A percentile compares a stretch with the other conserved stretches of the same genome.
These are phyloP conservation scores for Actias luna DNA, from an alignment of 2,888 invertebrate genomes.

Conservation along the genomic window DNA sequence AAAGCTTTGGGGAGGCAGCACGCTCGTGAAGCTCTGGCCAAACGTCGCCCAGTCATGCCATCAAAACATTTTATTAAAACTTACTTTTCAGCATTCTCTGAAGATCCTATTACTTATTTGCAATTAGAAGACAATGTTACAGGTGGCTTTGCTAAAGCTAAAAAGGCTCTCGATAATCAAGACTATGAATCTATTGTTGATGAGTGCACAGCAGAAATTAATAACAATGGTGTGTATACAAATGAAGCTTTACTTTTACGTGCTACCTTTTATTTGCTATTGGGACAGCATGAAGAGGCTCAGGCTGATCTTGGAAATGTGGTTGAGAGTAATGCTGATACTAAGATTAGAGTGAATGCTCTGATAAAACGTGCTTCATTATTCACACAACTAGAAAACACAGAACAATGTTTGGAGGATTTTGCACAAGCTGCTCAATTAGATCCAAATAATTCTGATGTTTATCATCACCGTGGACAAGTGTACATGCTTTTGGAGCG, in stretches of 20 bases:
- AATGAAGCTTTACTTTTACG: slow-evolving; percentile 89
- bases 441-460: slow-evolving; percentile 91
- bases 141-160: slow-evolving; percentile 87
- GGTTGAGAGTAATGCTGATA: slow-evolving; percentile 84
- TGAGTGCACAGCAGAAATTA: slow-evolving; percentile 90
- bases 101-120: slow-evolving; percentile 89
- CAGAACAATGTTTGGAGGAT: slow-evolving; percentile 88
- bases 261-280: slow-evolving; percentile 91
- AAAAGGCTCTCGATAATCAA: slow-evolving; percentile 85
- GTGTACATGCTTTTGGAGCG: slow-evolving; percentile 91
- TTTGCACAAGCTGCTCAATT: slow-evolving; percentile 89
- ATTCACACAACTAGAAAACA: slow-evolving; percentile 89
- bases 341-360: slow-evolving; percentile 89
- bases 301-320: slow-evolving; percentile 87
- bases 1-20: slow-evolving; percentile 89
- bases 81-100: slow-evolving; percentile 93
- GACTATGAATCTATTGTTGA: slow-evolving; percentile 90
- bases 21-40: slow-evolving; percentile 87
- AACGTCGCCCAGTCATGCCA: slow-evolving; percentile 88
- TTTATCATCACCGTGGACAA: slow-evolving; percentile 96
- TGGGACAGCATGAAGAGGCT: slow-evolving; percentile 88
- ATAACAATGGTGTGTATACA: slow-evolving; percentile 83
- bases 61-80: slow-evolving; percentile 93
- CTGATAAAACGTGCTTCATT: slow-evolving; percentile 94
- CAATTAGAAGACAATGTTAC: slow-evolving; percentile 62